Evolutionary conservation across 2,797 vertebrate genomes (phyloP).

Genomic region (Spinibarbus caldwelli): DNA sequence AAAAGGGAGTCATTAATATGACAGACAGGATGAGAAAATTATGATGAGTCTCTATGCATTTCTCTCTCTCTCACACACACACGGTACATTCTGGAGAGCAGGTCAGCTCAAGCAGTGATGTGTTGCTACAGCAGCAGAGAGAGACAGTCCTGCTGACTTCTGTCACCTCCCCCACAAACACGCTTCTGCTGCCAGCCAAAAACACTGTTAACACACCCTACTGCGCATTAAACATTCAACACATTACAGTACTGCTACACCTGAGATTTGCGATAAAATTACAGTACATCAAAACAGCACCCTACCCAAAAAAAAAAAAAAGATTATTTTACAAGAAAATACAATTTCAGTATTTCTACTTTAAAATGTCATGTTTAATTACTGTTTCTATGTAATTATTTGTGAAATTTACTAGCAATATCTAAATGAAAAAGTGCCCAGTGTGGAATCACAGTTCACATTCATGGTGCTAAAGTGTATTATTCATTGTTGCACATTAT

Average conservation of each 20-base stretch:
- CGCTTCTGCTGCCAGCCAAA: slow-evolving; percentile 7
- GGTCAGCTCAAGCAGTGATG: slow-evolving; percentile 16
- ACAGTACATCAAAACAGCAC: not conserved
- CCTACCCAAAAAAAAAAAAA: not conserved
- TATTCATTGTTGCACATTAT: not conserved
- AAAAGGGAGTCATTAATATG: slow-evolving; percentile 24
- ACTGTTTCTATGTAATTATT: not conserved
- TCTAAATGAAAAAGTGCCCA: not conserved
- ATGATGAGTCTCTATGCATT: not conserved
- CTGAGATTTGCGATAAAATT: not conserved
- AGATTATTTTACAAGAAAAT: not conserved
- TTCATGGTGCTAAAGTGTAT: not conserved
- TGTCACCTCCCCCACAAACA: slow-evolving; percentile 45
- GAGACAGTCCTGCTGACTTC: slow-evolving; percentile 24
- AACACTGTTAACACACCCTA: slow-evolving; percentile 22
- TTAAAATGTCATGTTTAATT: not conserved
- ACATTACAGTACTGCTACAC: slow-evolving; percentile 3
- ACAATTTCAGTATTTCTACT: not conserved
- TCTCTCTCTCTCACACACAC: not conserved
- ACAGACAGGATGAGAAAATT: not conserved
- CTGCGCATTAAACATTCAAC: not conserved
- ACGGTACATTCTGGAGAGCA: not conserved
- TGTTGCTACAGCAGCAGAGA: slow-evolving; percentile 23
- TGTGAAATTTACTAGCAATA: not conserved
- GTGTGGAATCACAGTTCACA: not conserved